Evolutionary conservation across 2,797 vertebrate species (phyloP).

Genomic region (Enteromius paludinosus): DNA sequence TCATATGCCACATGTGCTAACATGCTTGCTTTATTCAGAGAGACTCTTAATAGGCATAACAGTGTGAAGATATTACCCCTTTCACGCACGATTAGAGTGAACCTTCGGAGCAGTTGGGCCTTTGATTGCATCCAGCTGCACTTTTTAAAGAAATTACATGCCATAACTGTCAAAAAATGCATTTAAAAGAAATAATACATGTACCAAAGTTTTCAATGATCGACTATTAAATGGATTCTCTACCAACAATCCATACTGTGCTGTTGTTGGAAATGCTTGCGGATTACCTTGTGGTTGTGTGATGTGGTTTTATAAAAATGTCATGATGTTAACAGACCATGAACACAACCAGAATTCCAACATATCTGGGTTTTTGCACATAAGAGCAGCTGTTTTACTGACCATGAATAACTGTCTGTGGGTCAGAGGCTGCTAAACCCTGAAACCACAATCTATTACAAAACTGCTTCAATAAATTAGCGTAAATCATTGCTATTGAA

Average conservation of each 20-base stretch:
- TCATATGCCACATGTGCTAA: background rate
- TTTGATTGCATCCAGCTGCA: slow-evolving; percentile 6
- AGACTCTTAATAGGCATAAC: background rate
- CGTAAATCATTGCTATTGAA: background rate
- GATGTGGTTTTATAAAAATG: background rate
- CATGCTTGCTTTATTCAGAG: background rate
- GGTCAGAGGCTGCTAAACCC: slow-evolving; percentile 19
- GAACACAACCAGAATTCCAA: background rate
- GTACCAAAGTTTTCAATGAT: background rate
- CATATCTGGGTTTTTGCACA: slow-evolving; percentile 1
- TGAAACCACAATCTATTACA: slow-evolving; percentile 1
- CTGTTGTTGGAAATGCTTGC: background rate
- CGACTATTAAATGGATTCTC: background rate
- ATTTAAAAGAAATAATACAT: background rate
- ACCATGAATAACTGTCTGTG: background rate
- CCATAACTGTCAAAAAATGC: background rate
- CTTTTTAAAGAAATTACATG: background rate
- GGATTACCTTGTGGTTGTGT: background rate
- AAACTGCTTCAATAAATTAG: background rate
- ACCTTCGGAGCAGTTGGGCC: background rate
- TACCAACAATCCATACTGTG: background rate
- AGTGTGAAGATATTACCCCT: background rate
- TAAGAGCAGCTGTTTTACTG: background rate
- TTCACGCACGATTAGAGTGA: background rate
- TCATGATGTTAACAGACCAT: slow-evolving; percentile 13